Evolutionary conservation across 2,888 invertebrate species (phyloP), one percentile per base, ranked within the genome.

Genomic region (Cosmia pyralina): DNA sequence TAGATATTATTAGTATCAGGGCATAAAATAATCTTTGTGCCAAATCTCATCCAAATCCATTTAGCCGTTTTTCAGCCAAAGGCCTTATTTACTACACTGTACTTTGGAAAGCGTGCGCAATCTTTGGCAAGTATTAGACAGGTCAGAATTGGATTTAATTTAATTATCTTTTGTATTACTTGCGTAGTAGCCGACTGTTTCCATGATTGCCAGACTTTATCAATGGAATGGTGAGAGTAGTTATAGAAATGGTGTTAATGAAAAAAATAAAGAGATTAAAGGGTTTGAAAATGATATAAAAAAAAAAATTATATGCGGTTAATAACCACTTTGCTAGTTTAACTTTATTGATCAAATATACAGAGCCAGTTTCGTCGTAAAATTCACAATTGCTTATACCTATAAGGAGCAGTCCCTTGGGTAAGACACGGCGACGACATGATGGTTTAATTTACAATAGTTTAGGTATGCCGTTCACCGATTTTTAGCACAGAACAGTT

Each of bases 351-450:
- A 90, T 93, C 91, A 93, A 90, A 77, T 90, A 90, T 92, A 93
- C 93, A 94, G 85, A 88, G 89, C 91, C 92, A 92, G 85, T 90
- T 89, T 94, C 93, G 90, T 94, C 92, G 91, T 91, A 77, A 86
- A 87, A 89, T 91, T 90, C 85, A 90, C 88, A 88, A 82, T 85
- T 88, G 86, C 90, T 88, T 95, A 94, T 81, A 89, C 83, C 92
- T 94, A 94, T 87, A 69, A 92, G 95, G 94, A 95, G 94, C 93
- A 95, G 95, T 94, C 94, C 94, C 92, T 89, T 90, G 87, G 81
- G 73, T 75, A 82, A 90, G 91, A 86, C 88, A 91, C 41, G 38
- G 63, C 48, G 48, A 17, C 38, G 64, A 68, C 52, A 64, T 44
- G 17, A 4, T 57, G 41, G 22, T 50, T 34, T 58, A 69, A 58